Evolutionary conservation across 2,797 vertebrate species (phyloP), one percentile per base, ranked within the genome.

Genomic region (Hafferia zeledoni): DNA sequence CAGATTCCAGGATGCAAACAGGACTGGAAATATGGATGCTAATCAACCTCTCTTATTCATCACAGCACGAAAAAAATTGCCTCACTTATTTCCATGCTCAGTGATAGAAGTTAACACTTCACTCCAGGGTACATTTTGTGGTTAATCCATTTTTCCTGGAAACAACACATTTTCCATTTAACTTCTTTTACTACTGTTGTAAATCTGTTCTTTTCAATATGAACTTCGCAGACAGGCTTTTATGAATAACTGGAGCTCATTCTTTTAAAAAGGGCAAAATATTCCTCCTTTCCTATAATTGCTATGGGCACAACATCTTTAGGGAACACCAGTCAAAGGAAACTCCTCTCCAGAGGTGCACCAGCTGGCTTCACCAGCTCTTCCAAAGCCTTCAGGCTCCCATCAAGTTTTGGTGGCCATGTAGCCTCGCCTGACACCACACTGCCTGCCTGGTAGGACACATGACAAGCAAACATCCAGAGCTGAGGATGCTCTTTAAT

Each of bases 401-500:
- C 44, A 27, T 9, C 35, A 33, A 17, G 37, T 56, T 74, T 27
- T 81, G 52, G 60, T 68, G 53, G 11, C 41, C 78, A 53, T 0
- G 0, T 12, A 55, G 50, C 55, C 43, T 76, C 55, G 79, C 13
- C 63, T 91, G 78, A 35, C 11, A 14, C 77, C 63, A 24, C 11
- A 17, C 0, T 33, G 31, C n/a, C 41, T 79, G 39, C 50, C 59
- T 55, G 6, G 43, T 11, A 63, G 64, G 85, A 72, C 31, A 77
- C 7, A 31, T 0, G 1, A 76, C 0, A 1, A 71, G 46, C 71
- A 70, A 56, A 53, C 6, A 6, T 10, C 80, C 41, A 2, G 76
- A 91, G 69, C 46, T 67, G 72, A 52, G 44, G 46, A 37, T 27
- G 44, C 43, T 83, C 80, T 78, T 71, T 41, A 93, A 71, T 75